A percentile compares a stretch with the other conserved stretches of the same genome.
These are phyloP conservation scores for Romanomermis culicivorax DNA, from an alignment of 2,888 invertebrate genomes.

Conservation along the genomic window DNA sequence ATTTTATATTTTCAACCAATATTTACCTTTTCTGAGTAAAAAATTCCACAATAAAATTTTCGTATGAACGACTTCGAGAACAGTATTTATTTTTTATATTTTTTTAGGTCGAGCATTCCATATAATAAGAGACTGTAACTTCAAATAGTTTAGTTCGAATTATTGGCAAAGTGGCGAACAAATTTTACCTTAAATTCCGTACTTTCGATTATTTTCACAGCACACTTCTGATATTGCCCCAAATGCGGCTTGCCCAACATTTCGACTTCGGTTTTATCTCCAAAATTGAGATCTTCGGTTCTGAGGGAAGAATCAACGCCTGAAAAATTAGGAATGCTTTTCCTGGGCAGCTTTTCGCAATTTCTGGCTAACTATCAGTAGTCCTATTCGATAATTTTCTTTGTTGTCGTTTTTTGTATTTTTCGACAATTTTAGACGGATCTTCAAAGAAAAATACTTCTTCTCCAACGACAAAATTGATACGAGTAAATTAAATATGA, in stretches of 20 bases:
- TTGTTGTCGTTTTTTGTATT: constrained; percentile 7
- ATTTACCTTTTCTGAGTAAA: too few relatives aligned
- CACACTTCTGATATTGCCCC: constrained; percentile 60
- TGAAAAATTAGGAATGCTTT: too few relatives aligned
- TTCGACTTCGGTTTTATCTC: background rate
- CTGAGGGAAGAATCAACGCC: too few relatives aligned
- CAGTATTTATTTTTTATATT: too few relatives aligned
- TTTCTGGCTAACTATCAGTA: too few relatives aligned
- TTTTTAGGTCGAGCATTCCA: too few relatives aligned
- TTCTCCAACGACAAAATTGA: background rate
- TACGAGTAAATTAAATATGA: background rate
- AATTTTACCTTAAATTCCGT: constrained; percentile 78
- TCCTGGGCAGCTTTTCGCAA: too few relatives aligned
- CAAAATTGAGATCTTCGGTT: too few relatives aligned
- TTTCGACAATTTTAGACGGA: background rate
- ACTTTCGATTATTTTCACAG: constrained; percentile 82
- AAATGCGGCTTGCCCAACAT: constrained; percentile 60
- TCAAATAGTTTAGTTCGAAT: background rate
- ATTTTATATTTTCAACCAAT: too few relatives aligned
- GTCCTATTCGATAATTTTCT: too few relatives aligned
- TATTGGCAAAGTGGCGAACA: background rate
- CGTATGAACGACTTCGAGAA: background rate
- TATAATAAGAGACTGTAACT: too few relatives aligned
- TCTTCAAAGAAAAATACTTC: constrained; percentile 1
- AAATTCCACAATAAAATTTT: too few relatives aligned